A percentile compares a stretch with the other conserved stretches of the same genome.
phyloP scores from a whole-genome alignment of 64 coral and sea anemone species.

The Stylophora pistillata region DNA sequence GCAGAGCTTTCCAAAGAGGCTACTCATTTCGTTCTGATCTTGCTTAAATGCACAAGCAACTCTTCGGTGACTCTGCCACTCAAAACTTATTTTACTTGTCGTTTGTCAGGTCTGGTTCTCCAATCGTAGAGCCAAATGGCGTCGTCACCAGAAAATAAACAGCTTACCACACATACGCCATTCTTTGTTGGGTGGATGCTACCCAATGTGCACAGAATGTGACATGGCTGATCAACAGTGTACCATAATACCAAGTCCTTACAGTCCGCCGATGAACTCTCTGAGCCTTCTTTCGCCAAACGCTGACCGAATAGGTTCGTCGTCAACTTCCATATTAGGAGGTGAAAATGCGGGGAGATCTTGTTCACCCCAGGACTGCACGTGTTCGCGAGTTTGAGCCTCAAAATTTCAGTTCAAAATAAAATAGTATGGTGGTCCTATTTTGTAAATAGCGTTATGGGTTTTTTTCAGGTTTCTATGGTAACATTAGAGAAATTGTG shows the following conservation, averaged over 20 bases:
- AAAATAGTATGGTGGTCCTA: background rate
- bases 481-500: no score
- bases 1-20: no score
- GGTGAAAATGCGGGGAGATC: slow-evolving; percentile 5
- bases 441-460: background rate
- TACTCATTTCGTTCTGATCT: no score
- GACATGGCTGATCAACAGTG: slow-evolving; percentile 92
- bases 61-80: no score
- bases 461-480: no score
- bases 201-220: slow-evolving; percentile 90
- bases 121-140: slow-evolving; percentile 98
- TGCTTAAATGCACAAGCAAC: no score
- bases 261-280: slow-evolving; percentile 73
- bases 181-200: slow-evolving; percentile 85
- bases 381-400: slow-evolving; percentile 64
- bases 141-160: slow-evolving; percentile 95
- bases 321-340: slow-evolving; percentile 64
- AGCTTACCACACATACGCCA: slow-evolving; percentile 85
- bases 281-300: slow-evolving; percentile 60
- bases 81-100: background rate
- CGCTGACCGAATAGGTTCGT: slow-evolving; percentile 54
- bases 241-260: slow-evolving; percentile 68
- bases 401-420: background rate
- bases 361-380: slow-evolving; percentile 70
- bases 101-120: slow-evolving; percentile 94